Base-by-base conservation (phyloP, 2,888 invertebrate species). In the Cosmia trapezina region DNA sequence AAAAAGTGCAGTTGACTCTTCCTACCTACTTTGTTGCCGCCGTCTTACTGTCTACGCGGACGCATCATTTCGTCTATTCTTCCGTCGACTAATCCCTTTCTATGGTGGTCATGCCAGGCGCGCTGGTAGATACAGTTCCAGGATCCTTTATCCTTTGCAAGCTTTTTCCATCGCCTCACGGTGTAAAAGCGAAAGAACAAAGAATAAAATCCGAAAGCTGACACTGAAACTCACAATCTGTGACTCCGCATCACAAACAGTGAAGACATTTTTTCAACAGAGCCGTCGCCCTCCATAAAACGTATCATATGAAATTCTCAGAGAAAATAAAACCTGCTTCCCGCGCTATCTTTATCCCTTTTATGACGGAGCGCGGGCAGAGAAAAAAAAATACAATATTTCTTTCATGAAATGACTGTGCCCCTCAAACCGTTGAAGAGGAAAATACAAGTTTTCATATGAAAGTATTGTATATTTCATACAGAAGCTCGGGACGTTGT, bases 391-490 rank as follows among this genome's bases (percentile, higher is more conserved):
- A 81, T 86, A 85, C 77, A 83, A 86, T 86, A 85, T 87, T 86
- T 87, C 85, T 87, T 84, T 81, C 85, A 86, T 79, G 78, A 81
- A 83, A 86, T 81, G 84, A 78, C 83, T 83, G 71, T 63, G 70
- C 78, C 73, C 77, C 83, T 83, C 86, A 84, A 86, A 80, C 82
- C 88, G 84, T 69, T 89, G 87, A 85, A 84, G 87, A 86, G 86
- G 88, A 90, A 87, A 87, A 87, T 90, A 90, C 87, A 89, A 85
- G 87, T 84, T 84, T 87, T 81, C 81, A 83, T 89, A 89, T 87
- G 84, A 88, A 87, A 83, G 74, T 73, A 75, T 75, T 76, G 80
- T 83, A 80, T 80, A 83, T 81, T 81, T 81, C 49, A 78, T 70
- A 81, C 54, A 49, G 51, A n/a, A 59, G 43, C 62, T 61, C 2